Base-by-base conservation (phyloP, 2,888 invertebrate genomes). In the Drosophila longiperda region DNA sequence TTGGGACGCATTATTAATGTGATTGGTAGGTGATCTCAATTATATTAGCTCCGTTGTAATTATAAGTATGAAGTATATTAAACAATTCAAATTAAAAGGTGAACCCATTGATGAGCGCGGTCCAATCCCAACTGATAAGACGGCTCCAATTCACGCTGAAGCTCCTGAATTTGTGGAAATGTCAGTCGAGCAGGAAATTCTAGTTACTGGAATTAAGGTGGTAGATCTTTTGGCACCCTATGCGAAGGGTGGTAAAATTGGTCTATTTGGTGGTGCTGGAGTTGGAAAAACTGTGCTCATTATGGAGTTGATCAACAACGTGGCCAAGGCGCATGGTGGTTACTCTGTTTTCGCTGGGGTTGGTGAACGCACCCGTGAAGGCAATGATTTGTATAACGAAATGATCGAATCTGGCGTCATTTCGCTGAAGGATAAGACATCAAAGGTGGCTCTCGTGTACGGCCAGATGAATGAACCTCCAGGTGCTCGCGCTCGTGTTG, bases 391-490 rank as follows among this genome's bases (percentile, higher is more conserved):
- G 90, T 98, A 98, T 94, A 96, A 98, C 92, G 98, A 98, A 94
- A 98, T 98, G 98, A 98, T 98, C 93, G 98, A 98, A 93, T 95
- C 96, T 75, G 97, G 97, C 91, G 98, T 98, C 87, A 98, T 98
- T 93, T 97, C 97, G 42, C 94, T 98, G 23, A 97, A 96, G 92
- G 97, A 97, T 92, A 96, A 97, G 93, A 96, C 96, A 49, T 98
- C 98, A 8, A 98, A 98, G 73, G 91, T 91, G 32, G 96, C 98
- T 0, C 95, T 98, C 62, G 98, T 98, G 78, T 98, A 98, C 90
- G 98, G 98, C 66, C 98, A 98, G 94, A 98, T 98, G 98, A 98
- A 98, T 92, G 98, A 98, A 93, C 98, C 98, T 65, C 98, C 98
- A 73, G 98, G 98, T 87, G 98, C 98, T 66, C 96, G 98, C 93